Evolutionary conservation across 2,113 vertebrate species (phyloP), one percentile per base, ranked within the genome.

Genomic region (Hepsetus odoe): DNA sequence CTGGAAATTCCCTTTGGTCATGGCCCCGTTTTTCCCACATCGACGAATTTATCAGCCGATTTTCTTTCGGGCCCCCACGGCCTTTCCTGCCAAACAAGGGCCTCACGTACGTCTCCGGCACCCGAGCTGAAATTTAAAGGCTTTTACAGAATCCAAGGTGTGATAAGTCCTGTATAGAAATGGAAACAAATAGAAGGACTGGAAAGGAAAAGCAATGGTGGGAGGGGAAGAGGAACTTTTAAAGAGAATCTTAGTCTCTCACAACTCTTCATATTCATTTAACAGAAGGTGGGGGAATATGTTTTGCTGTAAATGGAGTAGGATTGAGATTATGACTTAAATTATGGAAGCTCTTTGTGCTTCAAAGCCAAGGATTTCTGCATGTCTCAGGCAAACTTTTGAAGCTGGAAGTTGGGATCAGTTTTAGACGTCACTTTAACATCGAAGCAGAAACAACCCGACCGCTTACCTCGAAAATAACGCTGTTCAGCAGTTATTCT

Each of bases 1-100:
- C 67, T 66, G 38, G 79, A 81, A 81, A 83, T 70, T 62, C 74
- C 71, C 71, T 85, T 82, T 78, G 71, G 80, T 80, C 78, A 75
- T 46, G 68, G 72, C 74, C 14, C 56, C 30, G 42, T 77, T 56
- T 80, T 76, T 69, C 22, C 46, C 12, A 32, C 51, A 24, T 53
- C 20, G n/a, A 53, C 51, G 51, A 55, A 5, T 55, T 55, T 24
- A 55, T 55, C 51, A 22, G 58, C 35, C 33, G 18, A 62, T 51
- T 70, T 68, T 68, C 67, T 65, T 77, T 22, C 20, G 11, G 33
- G 65, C 76, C 76, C 67, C 56, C 76, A 46, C 66, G 62, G 76
- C 40, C 55, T 61, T 30, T 55, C 11, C 51, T 55, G 51, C 51
- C 51, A 55, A 51, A 5, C 20, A n/a, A 51, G 49, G 20, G 24